phyloP scores from a whole-genome alignment of 2,797 vertebrate species.

The Chaenodraco wilsoni region DNA sequence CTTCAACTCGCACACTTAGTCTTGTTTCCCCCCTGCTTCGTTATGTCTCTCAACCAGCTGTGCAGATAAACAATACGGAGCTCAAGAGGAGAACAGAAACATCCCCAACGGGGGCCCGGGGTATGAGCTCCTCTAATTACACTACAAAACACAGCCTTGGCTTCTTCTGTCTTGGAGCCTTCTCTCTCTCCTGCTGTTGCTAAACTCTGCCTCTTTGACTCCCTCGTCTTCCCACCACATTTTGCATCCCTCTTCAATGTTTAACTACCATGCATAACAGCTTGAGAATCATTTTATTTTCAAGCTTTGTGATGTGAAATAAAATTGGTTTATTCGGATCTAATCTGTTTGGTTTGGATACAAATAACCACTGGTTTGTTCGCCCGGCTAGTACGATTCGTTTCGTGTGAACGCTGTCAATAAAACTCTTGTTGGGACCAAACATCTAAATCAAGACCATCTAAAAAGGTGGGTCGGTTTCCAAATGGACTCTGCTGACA shows the following conservation, averaged over 20 bases:
- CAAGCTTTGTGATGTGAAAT: slow-evolving; percentile 23
- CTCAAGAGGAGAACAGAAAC: slow-evolving; percentile 65
- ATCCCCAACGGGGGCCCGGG: slow-evolving; percentile 55
- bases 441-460: too few relatives aligned
- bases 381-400: too few relatives aligned
- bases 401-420: too few relatives aligned
- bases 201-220: slow-evolving; percentile 22
- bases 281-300: slow-evolving; percentile 22
- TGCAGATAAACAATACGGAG: slow-evolving; percentile 68
- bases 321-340: too few relatives aligned
- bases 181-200: slow-evolving; percentile 23
- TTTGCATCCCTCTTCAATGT: slow-evolving; percentile 39
- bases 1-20: slow-evolving; percentile 30
- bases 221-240: slow-evolving; percentile 22
- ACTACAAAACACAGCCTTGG: slow-evolving; percentile 58
- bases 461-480: too few relatives aligned
- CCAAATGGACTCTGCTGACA: too few relatives aligned
- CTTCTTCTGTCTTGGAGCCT: slow-evolving; percentile 34
- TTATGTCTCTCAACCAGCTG: slow-evolving; percentile 59
- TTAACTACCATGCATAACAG: slow-evolving; percentile 40
- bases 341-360: too few relatives aligned
- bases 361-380: too few relatives aligned
- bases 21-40: slow-evolving; percentile 5
- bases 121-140: slow-evolving; percentile 69
- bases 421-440: too few relatives aligned